Conservation (phyloP, 2,888 invertebrate genomes). For the Monoplex corrugatus region DNA sequence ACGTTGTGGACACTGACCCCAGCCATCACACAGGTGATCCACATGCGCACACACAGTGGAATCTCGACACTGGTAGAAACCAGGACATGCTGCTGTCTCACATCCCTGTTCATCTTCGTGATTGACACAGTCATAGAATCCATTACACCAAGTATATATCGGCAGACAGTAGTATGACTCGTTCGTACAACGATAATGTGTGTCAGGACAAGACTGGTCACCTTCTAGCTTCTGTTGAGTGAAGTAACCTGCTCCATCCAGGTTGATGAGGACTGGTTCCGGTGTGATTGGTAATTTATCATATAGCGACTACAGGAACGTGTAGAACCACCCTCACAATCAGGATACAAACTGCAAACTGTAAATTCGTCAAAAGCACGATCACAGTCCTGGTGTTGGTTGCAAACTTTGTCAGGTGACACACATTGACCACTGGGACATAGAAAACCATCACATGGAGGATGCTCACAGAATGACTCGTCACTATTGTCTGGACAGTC, state of each 20-base stretch:
- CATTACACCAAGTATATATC: not conserved
- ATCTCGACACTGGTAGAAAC: constrained; percentile 6
- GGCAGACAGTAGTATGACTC: not conserved
- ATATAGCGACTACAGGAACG: not conserved
- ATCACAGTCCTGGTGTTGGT: not conserved
- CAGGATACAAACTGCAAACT: too few relatives aligned
- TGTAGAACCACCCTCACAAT: not conserved
- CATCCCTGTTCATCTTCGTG: not conserved
- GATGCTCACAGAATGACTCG: constrained; percentile 1
- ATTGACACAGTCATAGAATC: not conserved
- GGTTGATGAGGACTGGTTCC: not conserved
- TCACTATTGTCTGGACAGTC: not conserved
- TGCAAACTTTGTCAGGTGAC: not conserved
- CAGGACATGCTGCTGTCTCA: not conserved
- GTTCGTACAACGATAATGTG: not conserved
- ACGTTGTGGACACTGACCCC: constrained; percentile 11
- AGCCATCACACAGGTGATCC: constrained; percentile 14
- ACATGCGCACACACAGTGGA: constrained; percentile 2
- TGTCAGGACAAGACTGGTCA: not conserved
- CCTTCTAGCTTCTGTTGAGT: not conserved
- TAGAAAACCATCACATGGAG: not conserved
- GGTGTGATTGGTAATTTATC: not conserved
- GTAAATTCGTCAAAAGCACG: not conserved
- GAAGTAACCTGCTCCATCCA: not conserved
- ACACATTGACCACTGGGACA: not conserved